Evolutionary conservation across 2,113 vertebrate genomes (phyloP).

Genomic region (Tretioscincus oriximinensis): DNA sequence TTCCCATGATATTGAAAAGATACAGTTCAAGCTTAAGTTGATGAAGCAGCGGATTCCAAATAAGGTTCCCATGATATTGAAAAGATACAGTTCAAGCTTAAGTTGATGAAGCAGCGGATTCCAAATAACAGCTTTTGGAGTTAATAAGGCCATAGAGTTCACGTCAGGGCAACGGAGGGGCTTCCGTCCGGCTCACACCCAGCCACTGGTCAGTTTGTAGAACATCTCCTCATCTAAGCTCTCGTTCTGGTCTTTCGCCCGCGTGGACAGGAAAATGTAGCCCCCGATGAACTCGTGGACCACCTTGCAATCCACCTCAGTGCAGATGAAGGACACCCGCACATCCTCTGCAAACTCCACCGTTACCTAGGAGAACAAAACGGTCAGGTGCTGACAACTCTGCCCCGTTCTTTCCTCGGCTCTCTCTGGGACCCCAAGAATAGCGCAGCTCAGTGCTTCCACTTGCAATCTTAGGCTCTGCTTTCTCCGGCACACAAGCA

Average conservation of each 20-base stretch:
- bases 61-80: slow-evolving; percentile 60
- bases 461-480: too few relatives aligned
- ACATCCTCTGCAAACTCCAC: slow-evolving; percentile 97
- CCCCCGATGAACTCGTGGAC: slow-evolving; percentile 98
- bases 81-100: slow-evolving; percentile 78
- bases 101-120: slow-evolving; percentile 83
- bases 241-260: slow-evolving; percentile 98
- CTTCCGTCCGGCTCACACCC: slow-evolving; percentile 80
- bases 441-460: too few relatives aligned
- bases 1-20: slow-evolving; percentile 63
- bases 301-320: slow-evolving; percentile 96
- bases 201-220: slow-evolving; percentile 99
- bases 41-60: slow-evolving; percentile 84
- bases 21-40: slow-evolving; percentile 80
- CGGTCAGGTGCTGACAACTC: too few relatives aligned
- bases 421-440: too few relatives aligned
- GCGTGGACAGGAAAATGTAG: slow-evolving; percentile 96
- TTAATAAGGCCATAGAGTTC: slow-evolving; percentile 68
- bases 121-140: slow-evolving; percentile 74
- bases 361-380: slow-evolving; percentile 79
- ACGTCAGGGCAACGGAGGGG: slow-evolving; percentile 17
- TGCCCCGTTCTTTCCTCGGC: too few relatives aligned
- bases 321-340: slow-evolving; percentile 91
- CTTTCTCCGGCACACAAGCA: too few relatives aligned
- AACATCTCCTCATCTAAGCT: slow-evolving; percentile 99